phyloP scores from a whole-genome alignment of 2,888 invertebrate genomes.

The Ashinkailepas kermadecensis region DNA sequence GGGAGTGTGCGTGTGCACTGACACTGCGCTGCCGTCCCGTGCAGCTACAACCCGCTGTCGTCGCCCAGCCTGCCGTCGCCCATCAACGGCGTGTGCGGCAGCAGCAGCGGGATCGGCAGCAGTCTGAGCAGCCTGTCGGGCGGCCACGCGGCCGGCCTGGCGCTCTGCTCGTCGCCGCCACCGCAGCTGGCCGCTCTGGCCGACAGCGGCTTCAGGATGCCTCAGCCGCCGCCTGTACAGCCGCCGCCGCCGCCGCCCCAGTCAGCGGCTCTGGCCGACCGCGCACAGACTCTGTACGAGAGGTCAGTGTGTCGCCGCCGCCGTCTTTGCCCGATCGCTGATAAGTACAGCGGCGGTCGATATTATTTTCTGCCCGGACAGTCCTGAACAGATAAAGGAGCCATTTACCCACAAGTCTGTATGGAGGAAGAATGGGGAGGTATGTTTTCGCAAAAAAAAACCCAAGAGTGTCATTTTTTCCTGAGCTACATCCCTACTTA shows the following conservation, averaged over 20 bases:
- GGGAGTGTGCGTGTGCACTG: too few relatives aligned
- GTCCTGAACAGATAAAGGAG: too few relatives aligned
- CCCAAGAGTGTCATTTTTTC: too few relatives aligned
- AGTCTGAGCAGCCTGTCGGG: conserved; percentile 21
- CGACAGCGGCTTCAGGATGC: conserved; percentile 1
- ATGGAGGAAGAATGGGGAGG: too few relatives aligned
- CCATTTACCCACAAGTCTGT: too few relatives aligned
- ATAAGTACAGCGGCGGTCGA: too few relatives aligned
- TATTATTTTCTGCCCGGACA: too few relatives aligned
- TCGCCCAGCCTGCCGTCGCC: conserved; percentile 61
- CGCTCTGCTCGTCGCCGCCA: conserved; percentile 26
- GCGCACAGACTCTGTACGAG: not conserved
- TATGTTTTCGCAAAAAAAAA: too few relatives aligned
- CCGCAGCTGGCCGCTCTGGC: not conserved
- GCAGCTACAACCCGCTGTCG: conserved; percentile 54
- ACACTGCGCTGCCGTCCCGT: conserved; percentile 15
- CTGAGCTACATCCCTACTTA: too few relatives aligned
- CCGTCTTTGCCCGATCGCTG: too few relatives aligned
- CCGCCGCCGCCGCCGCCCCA: conserved; percentile 28
- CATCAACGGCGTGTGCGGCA: conserved; percentile 25
- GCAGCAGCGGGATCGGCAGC: conserved; percentile 24
- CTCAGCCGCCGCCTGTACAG: conserved; percentile 24
- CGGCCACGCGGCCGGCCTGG: conserved; percentile 55
- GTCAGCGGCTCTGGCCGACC: conserved; percentile 27
- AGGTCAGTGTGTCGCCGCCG: not conserved